Conservation (phyloP, 2,113 vertebrate genomes). For the Microcebus murinus region DNA sequence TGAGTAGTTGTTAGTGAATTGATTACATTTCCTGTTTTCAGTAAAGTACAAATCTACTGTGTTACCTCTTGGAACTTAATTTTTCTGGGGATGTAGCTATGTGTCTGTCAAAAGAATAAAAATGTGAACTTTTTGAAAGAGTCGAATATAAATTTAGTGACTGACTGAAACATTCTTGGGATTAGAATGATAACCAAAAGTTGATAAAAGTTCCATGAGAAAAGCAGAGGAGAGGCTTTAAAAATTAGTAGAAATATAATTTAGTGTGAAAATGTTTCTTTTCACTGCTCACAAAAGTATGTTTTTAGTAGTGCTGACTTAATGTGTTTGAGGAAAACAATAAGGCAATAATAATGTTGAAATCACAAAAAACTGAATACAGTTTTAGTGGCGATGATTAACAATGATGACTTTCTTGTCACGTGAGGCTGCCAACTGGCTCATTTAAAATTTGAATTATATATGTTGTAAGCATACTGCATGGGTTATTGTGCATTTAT, state of each 20-base stretch:
- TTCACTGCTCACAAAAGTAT: neutral
- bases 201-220: slow-evolving; percentile 20
- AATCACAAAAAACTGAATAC: neutral
- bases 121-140: neutral
- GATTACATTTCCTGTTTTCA: neutral
- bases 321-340: neutral
- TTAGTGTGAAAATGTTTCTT: neutral
- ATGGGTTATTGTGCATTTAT: neutral
- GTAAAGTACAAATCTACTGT: neutral
- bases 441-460: slow-evolving; percentile 40
- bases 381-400: neutral
- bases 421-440: neutral
- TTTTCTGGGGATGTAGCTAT: neutral
- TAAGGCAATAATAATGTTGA: neutral
- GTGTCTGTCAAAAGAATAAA: neutral
- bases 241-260: slow-evolving; percentile 2
- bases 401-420: neutral
- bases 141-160: neutral
- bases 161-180: neutral
- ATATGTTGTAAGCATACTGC: slow-evolving; percentile 4
- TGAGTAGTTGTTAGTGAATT: neutral
- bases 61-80: neutral
- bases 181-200: neutral
- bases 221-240: slow-evolving; percentile 7
- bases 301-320: neutral